A percentile compares a stretch with the other conserved stretches of the same genome.
Conservation (phyloP, 1,140 invertebrate genomes). For the Uloborus diversus region DNA sequence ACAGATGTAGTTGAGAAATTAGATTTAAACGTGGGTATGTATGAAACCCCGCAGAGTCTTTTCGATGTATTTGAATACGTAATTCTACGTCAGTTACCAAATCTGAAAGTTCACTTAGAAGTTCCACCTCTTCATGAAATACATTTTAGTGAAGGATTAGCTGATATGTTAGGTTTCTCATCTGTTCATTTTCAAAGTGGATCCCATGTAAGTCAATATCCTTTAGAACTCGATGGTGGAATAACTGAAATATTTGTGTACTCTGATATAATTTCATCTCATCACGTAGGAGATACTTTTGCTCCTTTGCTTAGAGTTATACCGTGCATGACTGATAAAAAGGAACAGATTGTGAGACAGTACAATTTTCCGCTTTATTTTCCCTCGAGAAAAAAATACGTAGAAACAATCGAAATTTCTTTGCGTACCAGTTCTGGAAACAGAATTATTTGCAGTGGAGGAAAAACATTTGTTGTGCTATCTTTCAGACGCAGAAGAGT, state of each 20-base stretch:
- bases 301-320: neutral
- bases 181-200: neutral
- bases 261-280: neutral
- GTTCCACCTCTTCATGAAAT: slow-evolving; percentile 1
- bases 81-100: neutral
- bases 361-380: neutral
- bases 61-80: slow-evolving; percentile 5
- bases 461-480: neutral
- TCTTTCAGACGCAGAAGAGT: neutral
- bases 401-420: neutral
- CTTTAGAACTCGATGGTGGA: neutral
- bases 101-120: neutral
- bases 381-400: neutral
- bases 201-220: neutral
- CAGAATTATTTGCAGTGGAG: neutral
- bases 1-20: too few relatives aligned
- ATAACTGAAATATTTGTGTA: slow-evolving; percentile 8
- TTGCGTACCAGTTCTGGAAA: neutral
- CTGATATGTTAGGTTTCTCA: neutral
- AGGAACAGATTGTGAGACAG: neutral
- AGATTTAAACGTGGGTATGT: neutral
- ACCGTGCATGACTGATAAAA: neutral
- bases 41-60: neutral
- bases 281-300: neutral
- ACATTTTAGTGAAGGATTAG: neutral